Evolutionary conservation across 2,113 vertebrate genomes (phyloP), one percentile per base, ranked within the genome.

Genomic region (Burhinus oedicnemus): DNA sequence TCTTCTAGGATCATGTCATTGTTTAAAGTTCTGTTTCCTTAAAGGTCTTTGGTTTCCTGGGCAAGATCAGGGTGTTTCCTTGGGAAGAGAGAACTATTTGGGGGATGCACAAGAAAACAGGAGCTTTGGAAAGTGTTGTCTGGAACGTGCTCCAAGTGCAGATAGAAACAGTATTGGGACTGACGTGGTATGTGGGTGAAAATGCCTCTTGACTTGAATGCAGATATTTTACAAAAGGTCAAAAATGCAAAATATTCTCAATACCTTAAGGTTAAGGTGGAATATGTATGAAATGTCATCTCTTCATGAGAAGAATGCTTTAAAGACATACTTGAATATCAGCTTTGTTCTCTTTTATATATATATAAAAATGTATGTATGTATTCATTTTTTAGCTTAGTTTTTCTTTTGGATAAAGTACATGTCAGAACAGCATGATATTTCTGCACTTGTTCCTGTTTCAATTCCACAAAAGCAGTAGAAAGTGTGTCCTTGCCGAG

Each of bases 171-270:
- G 20, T 66, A 5, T n/a, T 70, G 36, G 38, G 38, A 60, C 54
- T 80, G 44, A 68, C 7, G 2, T 15, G 32, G 58, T 55, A 77
- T 68, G n/a, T 88, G n/a, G 44, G 42, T 66, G n/a, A 79, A 91
- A 88, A 69, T 64, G 29, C 60, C 78, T 92, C 64, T 95, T 44
- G 26, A 38, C 77, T 9, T 61, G 66, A 88, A 77, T 60, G 42
- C 69, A 74, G 51, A 6, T 80, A 49, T 54, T 87, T 83, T 88
- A 51, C 61, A 55, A 69, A 94, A 95, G 88, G 74, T 94, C 71
- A 87, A 64, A 93, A 93, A 85, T 91, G 65, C 52, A 66, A 91
- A 95, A 83, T 93, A 95, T 95, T 91, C 60, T 91, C 45, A 34
- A 4, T 71, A 87, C 7, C 60, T 93, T 80, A 89, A 72, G 61